Conservation (phyloP, 2,888 invertebrate species). For the Brachyptera putata region DNA sequence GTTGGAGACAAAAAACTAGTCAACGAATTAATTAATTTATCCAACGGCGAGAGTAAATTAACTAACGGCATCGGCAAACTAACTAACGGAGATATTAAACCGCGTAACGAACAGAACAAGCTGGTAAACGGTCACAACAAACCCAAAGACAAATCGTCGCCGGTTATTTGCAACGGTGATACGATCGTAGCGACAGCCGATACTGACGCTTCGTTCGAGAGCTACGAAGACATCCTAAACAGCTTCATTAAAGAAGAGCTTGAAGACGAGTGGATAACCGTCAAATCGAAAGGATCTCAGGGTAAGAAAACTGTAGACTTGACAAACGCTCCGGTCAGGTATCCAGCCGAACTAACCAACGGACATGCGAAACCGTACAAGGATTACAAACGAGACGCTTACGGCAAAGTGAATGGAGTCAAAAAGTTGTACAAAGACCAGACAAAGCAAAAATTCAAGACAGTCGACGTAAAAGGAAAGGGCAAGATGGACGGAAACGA, state of each 20-base stretch:
- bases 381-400: neutral
- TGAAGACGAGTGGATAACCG: constrained; percentile 16
- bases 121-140: constrained; percentile 40
- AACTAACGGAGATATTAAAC: too few species aligned
- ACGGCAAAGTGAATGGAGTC: neutral
- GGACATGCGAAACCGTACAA: neutral
- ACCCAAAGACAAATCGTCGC: constrained; percentile 38
- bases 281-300: neutral
- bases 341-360: neutral
- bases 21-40: too few species aligned
- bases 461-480: constrained; percentile 8
- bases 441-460: too few species aligned
- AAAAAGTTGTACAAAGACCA: too few species aligned
- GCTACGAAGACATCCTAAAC: constrained; percentile 37
- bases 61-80: too few species aligned
- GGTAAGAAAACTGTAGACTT: neutral
- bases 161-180: constrained; percentile 39
- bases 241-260: constrained; percentile 3
- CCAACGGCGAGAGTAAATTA: too few species aligned
- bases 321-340: constrained; percentile 1
- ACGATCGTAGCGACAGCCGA: constrained; percentile 39
- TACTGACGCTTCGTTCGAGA: constrained; percentile 42
- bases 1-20: too few species aligned
- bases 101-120: constrained; percentile 34
- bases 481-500: constrained; percentile 10